phyloP scores from a whole-genome alignment of 2,113 vertebrate genomes.

The Nycticryphes semicollaris region DNA sequence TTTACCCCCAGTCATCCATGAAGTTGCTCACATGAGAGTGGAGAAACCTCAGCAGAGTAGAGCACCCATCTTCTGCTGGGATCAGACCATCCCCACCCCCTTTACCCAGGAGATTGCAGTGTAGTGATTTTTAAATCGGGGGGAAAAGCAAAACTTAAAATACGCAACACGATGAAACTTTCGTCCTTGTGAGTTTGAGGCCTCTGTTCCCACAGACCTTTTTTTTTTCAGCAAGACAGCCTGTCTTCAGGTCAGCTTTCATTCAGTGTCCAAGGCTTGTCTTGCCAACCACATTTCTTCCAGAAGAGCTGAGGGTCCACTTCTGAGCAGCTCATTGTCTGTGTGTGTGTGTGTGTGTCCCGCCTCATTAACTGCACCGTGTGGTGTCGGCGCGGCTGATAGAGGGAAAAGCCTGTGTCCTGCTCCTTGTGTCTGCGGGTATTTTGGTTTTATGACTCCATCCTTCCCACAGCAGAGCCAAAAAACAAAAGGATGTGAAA shows the following conservation, averaged over 20 bases:
- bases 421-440: not conserved
- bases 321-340: not conserved
- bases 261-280: not conserved
- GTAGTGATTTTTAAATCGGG: not conserved
- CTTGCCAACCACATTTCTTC: not conserved
- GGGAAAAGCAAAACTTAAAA: not conserved
- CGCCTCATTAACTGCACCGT: not conserved
- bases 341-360: too few relatives aligned
- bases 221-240: not conserved
- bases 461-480: slow-evolving; percentile 26
- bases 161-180: accelerated
- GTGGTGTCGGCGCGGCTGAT: not conserved
- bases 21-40: accelerated
- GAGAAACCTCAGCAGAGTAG: not conserved
- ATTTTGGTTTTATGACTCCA: slow-evolving; percentile 17
- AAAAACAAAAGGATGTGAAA: slow-evolving; percentile 18
- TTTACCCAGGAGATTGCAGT: not conserved
- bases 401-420: not conserved
- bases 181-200: not conserved
- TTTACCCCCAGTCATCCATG: not conserved
- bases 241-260: not conserved
- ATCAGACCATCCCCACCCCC: not conserved
- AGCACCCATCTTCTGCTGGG: not conserved
- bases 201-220: accelerated
- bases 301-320: not conserved